Evolutionary conservation across 2,888 invertebrate genomes (phyloP).

Genomic region (Rotaria sp.): DNA sequence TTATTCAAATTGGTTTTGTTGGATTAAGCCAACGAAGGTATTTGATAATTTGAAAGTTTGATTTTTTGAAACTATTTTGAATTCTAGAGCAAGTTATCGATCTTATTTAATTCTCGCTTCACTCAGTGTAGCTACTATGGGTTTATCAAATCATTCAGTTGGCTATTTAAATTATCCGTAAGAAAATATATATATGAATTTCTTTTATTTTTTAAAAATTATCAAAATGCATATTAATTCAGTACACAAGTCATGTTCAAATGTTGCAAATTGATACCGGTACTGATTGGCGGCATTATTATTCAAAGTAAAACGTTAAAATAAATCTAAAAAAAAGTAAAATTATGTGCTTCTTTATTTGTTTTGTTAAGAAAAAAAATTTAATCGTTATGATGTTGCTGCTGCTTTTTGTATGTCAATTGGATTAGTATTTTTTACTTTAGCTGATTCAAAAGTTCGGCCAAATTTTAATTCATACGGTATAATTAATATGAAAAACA

Average conservation of each 20-base stretch:
- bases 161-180: slow-evolving; percentile 26
- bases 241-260: slow-evolving; percentile 67
- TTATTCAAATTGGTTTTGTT: not conserved
- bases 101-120: slow-evolving; percentile 59
- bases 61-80: too few species aligned
- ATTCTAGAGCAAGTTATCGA: not conserved
- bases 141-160: slow-evolving; percentile 82
- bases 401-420: slow-evolving; percentile 79
- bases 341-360: not conserved
- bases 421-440: slow-evolving; percentile 79
- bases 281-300: slow-evolving; percentile 81
- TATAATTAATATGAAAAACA: slow-evolving; percentile 43
- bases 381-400: slow-evolving; percentile 72
- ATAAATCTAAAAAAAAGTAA: not conserved
- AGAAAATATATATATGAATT: not conserved
- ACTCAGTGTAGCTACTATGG: slow-evolving; percentile 89
- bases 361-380: slow-evolving; percentile 65
- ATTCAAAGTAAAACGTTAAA: slow-evolving; percentile 63
- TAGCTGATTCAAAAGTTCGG: slow-evolving; percentile 66
- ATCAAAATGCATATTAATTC: not conserved
- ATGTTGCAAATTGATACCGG: slow-evolving; percentile 91
- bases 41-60: not conserved
- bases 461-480: slow-evolving; percentile 62
- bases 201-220: too few species aligned
- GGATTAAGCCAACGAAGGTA: not conserved